Evolutionary conservation across 2,113 vertebrate species (phyloP), one percentile per base, ranked within the genome.

Genomic region (Myotis yumanensis): DNA sequence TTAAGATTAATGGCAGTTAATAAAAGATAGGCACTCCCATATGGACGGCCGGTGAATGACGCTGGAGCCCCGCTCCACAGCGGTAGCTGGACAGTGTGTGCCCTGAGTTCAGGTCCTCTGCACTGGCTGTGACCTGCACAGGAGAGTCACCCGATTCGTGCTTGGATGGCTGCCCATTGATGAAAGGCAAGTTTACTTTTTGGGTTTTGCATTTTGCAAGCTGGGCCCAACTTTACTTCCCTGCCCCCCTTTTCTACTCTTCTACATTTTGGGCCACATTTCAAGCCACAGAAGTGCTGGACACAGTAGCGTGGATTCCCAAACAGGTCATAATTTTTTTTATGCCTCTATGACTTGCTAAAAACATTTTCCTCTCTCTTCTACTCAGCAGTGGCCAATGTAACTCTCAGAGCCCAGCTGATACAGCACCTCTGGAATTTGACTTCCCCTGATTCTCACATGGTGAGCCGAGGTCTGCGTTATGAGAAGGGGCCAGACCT

Each of bases 1-100:
- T 91, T 66, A 32, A 76, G 35, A 76, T 76, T 81, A 64, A 43
- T 32, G 43, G 40, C 69, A 77, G 14, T 77, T 54, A 89, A 48
- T 59, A 52, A 54, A 72, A 22, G 23, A 46, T 3, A 1, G 15
- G 25, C 51, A 37, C 46, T 2, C 3, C 3, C 2, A 23, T 0
- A 2, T 18, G 46, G 75, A 81, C 20, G 86, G 15, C 40, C 73
- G 30, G 62, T 22, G 11, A 15, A 5, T 30, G 54, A 30, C 3
- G 0, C 1, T 7, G 30, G 4, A 14, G 3, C 15, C 11, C 5
- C 0, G 0, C 48, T 62, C 73, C 22, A 0, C 30, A 62, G 59
- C 6, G 3, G 3, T 8, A 3, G 6, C n/a, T 2, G 9, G 40
- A n/a, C 52, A 40, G 16, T 25, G 20, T 28, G 66, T 11, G 23